phyloP scores from a whole-genome alignment of 1,140 invertebrate genomes.

The Oreohelix idahoensis region DNA sequence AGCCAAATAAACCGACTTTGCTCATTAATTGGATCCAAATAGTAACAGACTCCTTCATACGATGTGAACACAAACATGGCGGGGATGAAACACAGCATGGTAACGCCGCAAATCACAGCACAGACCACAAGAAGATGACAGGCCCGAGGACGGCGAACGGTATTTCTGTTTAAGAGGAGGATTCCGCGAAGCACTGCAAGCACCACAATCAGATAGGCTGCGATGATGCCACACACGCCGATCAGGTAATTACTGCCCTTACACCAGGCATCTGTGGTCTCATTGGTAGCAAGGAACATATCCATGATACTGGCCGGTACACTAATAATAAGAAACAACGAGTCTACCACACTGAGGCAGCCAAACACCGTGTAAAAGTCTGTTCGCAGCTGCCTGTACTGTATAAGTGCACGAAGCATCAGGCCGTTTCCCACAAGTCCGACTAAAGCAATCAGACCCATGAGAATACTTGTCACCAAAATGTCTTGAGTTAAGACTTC shows the following conservation, averaged over 20 bases:
- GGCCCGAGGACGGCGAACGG: conserved; percentile 44
- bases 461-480: conserved; percentile 54
- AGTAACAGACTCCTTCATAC: neutral
- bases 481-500: conserved; percentile 38
- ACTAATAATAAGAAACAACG: conserved; percentile 54
- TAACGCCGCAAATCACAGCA: conserved; percentile 39
- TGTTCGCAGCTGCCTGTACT: conserved; percentile 54
- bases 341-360: conserved; percentile 59
- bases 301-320: conserved; percentile 60
- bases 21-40: neutral
- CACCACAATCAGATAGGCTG: conserved; percentile 61
- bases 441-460: conserved; percentile 59
- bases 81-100: conserved; percentile 39
- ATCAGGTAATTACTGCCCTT: conserved; percentile 58
- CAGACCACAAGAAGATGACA: conserved; percentile 44
- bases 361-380: conserved; percentile 61
- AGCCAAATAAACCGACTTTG: conserved; percentile 47
- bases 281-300: conserved; percentile 37
- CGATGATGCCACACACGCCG: conserved; percentile 52
- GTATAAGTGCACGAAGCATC: conserved; percentile 56
- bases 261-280: conserved; percentile 58
- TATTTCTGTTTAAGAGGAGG: conserved; percentile 59
- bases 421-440: conserved; percentile 63
- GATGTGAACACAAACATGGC: conserved; percentile 37
- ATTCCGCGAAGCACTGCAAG: conserved; percentile 61